A percentile compares a stretch with the other conserved stretches of the same genome.
These are phyloP conservation scores for Macrosiphum euphorbiae DNA, from an alignment of 2,888 invertebrate genomes.

Conservation along the genomic window DNA sequence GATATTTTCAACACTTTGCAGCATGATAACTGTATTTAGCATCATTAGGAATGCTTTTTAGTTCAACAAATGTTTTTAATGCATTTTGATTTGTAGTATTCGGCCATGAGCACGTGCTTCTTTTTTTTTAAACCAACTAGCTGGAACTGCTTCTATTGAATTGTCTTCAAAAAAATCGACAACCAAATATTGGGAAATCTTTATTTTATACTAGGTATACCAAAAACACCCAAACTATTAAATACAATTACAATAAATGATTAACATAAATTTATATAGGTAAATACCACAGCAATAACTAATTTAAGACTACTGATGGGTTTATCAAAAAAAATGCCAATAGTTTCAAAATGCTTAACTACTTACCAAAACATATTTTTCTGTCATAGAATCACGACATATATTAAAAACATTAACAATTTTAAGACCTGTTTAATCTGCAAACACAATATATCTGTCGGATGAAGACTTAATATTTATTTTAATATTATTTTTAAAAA, in stretches of 20 bases:
- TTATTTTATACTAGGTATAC: too few relatives aligned
- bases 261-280: too few relatives aligned
- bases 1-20: background rate
- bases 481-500: background rate
- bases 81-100: background rate
- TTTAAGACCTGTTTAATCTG: background rate
- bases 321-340: too few relatives aligned
- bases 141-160: background rate
- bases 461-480: background rate
- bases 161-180: background rate
- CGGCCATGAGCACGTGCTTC: background rate
- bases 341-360: background rate
- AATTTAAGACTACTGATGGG: background rate
- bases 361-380: background rate
- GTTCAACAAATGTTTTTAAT: background rate
- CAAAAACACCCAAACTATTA: too few relatives aligned
- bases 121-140: background rate
- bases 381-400: background rate
- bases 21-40: background rate
- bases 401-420: conserved; percentile 11
- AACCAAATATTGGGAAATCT: background rate
- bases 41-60: background rate
- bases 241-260: too few relatives aligned
- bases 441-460: background rate
- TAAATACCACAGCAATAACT: background rate